phyloP scores from a whole-genome alignment of 2,797 vertebrate species.

The Sebastolobus altivelis region DNA sequence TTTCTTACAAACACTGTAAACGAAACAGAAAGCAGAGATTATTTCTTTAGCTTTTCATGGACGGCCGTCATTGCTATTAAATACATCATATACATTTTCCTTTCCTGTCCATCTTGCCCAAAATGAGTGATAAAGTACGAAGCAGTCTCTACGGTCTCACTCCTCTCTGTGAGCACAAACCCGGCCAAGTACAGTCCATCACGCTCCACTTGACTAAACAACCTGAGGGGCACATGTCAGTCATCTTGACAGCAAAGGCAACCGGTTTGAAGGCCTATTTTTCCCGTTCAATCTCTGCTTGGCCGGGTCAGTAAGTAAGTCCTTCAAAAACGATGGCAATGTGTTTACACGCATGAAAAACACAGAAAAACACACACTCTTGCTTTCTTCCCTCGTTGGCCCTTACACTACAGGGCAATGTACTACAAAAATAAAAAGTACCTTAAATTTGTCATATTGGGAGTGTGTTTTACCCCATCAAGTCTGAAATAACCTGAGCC shows the following conservation, averaged over 20 bases:
- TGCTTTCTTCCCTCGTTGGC: background rate
- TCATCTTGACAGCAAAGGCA: constrained; percentile 51
- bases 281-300: constrained; percentile 41
- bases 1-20: constrained; percentile 14
- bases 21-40: background rate
- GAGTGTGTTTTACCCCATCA: constrained; percentile 12
- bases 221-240: constrained; percentile 65
- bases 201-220: constrained; percentile 65
- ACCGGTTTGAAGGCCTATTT: constrained; percentile 32
- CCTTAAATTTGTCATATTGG: background rate
- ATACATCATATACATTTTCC: constrained; percentile 7
- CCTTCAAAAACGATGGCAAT: constrained; percentile 28
- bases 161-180: constrained; percentile 46
- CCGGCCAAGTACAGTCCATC: constrained; percentile 59
- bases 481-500: constrained; percentile 54
- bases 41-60: background rate
- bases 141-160: constrained; percentile 30
- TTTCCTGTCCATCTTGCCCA: background rate
- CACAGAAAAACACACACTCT: background rate
- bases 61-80: background rate
- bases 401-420: background rate
- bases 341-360: background rate
- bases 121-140: constrained; percentile 40
- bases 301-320: constrained; percentile 26
- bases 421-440: constrained; percentile 23